phyloP scores from a whole-genome alignment of 2,888 invertebrate genomes.

The Dichetophora obliterata region DNA sequence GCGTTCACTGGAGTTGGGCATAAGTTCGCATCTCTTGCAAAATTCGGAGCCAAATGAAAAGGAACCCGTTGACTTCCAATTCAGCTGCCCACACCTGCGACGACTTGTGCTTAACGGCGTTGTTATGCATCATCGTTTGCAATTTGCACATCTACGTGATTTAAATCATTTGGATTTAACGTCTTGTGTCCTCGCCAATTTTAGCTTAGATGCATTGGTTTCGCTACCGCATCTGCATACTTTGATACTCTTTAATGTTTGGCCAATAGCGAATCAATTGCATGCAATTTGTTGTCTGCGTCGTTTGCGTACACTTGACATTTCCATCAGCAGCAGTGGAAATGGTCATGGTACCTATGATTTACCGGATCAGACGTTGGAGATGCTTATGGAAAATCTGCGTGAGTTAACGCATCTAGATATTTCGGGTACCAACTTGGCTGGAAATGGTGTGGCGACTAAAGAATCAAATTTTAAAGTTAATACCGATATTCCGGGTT shows the following conservation, averaged over 20 bases:
- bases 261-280: constrained; percentile 72
- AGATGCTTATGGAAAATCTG: constrained; percentile 79
- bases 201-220: constrained; percentile 70
- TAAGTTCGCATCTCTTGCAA: constrained; percentile 75
- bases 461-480: constrained; percentile 64
- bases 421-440: constrained; percentile 96
- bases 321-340: constrained; percentile 79
- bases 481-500: constrained; percentile 85
- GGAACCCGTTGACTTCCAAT: constrained; percentile 75
- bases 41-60: constrained; percentile 70
- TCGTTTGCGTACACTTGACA: constrained; percentile 81
- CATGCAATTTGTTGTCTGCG: constrained; percentile 74
- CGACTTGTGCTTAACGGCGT: constrained; percentile 68
- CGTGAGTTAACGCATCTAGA: constrained; percentile 86
- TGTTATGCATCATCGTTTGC: constrained; percentile 65
- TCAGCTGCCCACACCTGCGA: constrained; percentile 68
- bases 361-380: constrained; percentile 78
- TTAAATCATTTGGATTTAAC: constrained; percentile 67
- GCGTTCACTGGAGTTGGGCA: constrained; percentile 79
- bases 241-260: constrained; percentile 86
- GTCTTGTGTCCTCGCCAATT: constrained; percentile 68
- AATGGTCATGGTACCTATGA: constrained; percentile 80
- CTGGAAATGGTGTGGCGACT: constrained; percentile 83
- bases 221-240: constrained; percentile 79
- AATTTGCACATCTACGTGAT: constrained; percentile 64